Evolutionary conservation across 1,140 invertebrate genomes (phyloP).

Genomic region (Euura lappo): DNA sequence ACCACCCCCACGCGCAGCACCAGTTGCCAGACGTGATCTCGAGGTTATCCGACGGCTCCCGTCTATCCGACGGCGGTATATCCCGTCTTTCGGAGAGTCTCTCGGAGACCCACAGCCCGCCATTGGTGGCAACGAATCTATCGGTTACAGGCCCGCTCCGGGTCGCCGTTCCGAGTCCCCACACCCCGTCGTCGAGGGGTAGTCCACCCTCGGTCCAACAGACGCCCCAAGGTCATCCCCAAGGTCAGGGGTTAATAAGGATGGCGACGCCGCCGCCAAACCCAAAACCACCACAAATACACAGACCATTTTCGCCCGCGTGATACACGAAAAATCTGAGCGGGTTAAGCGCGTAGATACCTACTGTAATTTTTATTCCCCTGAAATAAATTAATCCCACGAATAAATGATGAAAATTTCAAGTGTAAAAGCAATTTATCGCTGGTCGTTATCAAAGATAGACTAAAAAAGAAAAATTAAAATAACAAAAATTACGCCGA

Average conservation of each 20-base stretch:
- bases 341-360: not conserved
- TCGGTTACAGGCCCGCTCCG: slow-evolving; percentile 55
- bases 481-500: too few relatives aligned
- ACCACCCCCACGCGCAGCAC: slow-evolving; percentile 48
- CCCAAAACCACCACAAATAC: slow-evolving; percentile 56
- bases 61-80: slow-evolving; percentile 54
- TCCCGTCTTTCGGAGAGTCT: slow-evolving; percentile 55
- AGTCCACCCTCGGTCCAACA: slow-evolving; percentile 47
- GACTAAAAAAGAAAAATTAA: too few relatives aligned
- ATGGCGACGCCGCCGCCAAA: slow-evolving; percentile 51
- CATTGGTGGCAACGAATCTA: slow-evolving; percentile 56
- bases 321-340: slow-evolving; percentile 45
- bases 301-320: slow-evolving; percentile 59
- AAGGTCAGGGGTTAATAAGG: slow-evolving; percentile 50
- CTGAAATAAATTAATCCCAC: not conserved
- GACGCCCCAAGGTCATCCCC: slow-evolving; percentile 33
- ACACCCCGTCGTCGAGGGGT: slow-evolving; percentile 56
- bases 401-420: not conserved
- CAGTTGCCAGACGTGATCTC: slow-evolving; percentile 54
- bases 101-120: slow-evolving; percentile 57
- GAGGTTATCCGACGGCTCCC: slow-evolving; percentile 55
- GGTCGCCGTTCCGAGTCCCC: slow-evolving; percentile 57
- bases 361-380: not conserved
- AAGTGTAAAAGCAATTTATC: not conserved
- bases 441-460: not conserved